phyloP scores from a whole-genome alignment of 2,888 invertebrate species.

The Mantis religiosa region DNA sequence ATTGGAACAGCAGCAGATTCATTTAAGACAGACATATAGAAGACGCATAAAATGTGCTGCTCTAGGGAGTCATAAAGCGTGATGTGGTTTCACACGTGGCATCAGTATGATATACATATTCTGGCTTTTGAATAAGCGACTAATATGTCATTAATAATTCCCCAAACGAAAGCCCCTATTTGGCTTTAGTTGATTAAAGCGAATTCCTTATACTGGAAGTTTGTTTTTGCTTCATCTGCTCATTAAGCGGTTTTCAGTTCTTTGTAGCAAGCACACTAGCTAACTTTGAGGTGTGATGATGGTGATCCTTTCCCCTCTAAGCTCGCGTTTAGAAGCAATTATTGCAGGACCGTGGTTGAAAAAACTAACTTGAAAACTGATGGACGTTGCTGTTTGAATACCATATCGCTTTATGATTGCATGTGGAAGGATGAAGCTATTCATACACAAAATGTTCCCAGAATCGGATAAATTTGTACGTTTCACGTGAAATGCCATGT shows the following conservation, averaged over 20 bases:
- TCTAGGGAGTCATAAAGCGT: too few species aligned
- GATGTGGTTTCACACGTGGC: too few species aligned
- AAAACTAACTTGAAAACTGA: neutral
- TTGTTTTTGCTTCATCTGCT: neutral
- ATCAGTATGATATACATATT: too few species aligned
- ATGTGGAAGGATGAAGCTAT: neutral
- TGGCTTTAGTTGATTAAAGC: neutral
- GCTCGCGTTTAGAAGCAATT: neutral
- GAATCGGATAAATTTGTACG: neutral
- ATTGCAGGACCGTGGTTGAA: neutral
- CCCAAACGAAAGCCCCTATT: neutral
- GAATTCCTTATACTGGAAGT: neutral
- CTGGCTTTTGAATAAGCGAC: too few species aligned
- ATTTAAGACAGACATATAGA: too few species aligned
- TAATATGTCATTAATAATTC: too few species aligned
- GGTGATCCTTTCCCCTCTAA: neutral
- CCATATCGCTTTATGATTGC: neutral
- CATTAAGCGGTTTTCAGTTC: neutral
- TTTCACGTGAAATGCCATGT: neutral
- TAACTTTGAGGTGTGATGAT: neutral
- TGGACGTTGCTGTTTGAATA: neutral
- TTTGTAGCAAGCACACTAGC: neutral
- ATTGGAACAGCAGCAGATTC: too few species aligned
- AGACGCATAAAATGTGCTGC: too few species aligned
- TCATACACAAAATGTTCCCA: neutral